These are phyloP conservation scores for Stegodyphus dumicola DNA, from an alignment of 1,140 invertebrate genomes.

Conservation along the genomic window DNA sequence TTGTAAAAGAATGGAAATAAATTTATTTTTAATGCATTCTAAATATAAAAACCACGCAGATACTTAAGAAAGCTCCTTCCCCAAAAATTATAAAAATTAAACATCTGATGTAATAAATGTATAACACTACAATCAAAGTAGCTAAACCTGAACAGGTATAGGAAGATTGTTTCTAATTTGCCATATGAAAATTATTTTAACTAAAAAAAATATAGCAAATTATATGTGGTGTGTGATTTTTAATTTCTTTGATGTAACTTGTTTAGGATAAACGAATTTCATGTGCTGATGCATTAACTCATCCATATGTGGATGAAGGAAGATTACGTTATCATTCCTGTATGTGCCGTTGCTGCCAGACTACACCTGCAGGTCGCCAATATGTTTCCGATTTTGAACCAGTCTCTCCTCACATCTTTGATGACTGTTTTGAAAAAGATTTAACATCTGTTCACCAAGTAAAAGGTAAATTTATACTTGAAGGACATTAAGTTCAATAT, in stretches of 20 bases:
- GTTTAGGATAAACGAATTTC: slow-evolving; percentile 90
- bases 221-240: background rate
- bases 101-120: too few relatives aligned
- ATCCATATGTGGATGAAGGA: slow-evolving; percentile 98
- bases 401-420: slow-evolving; percentile 86
- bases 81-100: too few relatives aligned
- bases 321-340: slow-evolving; percentile 98
- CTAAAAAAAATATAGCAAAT: too few relatives aligned
- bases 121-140: too few relatives aligned
- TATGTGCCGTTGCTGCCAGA: slow-evolving; percentile 97
- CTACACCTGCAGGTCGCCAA: slow-evolving; percentile 78
- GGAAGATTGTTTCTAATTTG: too few relatives aligned
- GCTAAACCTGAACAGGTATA: too few relatives aligned
- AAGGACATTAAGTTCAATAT: too few relatives aligned
- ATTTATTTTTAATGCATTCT: too few relatives aligned
- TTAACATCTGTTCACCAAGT: slow-evolving; percentile 92
- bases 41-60: too few relatives aligned
- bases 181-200: slow-evolving; percentile 60
- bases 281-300: slow-evolving; percentile 92
- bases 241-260: background rate
- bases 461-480: slow-evolving; percentile 78
- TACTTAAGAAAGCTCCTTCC: too few relatives aligned
- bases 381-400: slow-evolving; percentile 96
- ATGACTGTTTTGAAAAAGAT: slow-evolving; percentile 93
- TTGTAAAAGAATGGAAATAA: too few relatives aligned